Evolutionary conservation across 1,140 invertebrate genomes (phyloP), one percentile per base, ranked within the genome.

Genomic region (Panagrolaimus sp.): DNA sequence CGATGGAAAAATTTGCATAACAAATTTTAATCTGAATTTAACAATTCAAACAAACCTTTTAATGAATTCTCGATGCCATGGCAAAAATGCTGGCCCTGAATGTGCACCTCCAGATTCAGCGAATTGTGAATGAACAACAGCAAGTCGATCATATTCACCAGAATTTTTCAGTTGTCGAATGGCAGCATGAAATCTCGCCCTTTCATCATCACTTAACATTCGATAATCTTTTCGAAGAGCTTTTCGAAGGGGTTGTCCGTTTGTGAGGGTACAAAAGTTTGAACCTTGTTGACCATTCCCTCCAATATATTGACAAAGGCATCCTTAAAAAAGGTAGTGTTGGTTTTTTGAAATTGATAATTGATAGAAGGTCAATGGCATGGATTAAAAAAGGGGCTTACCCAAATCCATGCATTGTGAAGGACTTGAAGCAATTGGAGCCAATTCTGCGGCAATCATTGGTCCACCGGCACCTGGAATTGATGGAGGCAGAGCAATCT

Each of bases 121-220:
- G 43, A 75, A 74, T 44, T 78, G 76, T 9, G 79, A 75, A 69
- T 76, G 75, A 14, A 76, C 52, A 43, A 65, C 66, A 17, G 74
- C 71, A 3, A 82, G 65, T 62, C 81, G 58, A 55, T 82, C 81
- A 47, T 81, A 82, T 58, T 81, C 80, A 52, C 80, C 80, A 52
- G 68, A 81, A 15, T 73, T 65, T 66, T 86, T 86, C 15, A 86
- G 69, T 47, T 73, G 66, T 15, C 77, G 76, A 5, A 86, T 14
- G 8, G 84, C 85, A 26, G 74, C 71, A 71, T 85, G 84, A 69
- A 78, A 84, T 6, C 73, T 64, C 1, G 67, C 43, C 58, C 83
- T 67, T 17, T 70, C 74, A n/a, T 74, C 62, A 15, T 74, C 73
- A 21, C 15, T 63, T n/a, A 75, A 32, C 66, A 74, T 63, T 58